Conservation (phyloP, 2,113 vertebrate species). For the Seriola quinqueradiata region DNA sequence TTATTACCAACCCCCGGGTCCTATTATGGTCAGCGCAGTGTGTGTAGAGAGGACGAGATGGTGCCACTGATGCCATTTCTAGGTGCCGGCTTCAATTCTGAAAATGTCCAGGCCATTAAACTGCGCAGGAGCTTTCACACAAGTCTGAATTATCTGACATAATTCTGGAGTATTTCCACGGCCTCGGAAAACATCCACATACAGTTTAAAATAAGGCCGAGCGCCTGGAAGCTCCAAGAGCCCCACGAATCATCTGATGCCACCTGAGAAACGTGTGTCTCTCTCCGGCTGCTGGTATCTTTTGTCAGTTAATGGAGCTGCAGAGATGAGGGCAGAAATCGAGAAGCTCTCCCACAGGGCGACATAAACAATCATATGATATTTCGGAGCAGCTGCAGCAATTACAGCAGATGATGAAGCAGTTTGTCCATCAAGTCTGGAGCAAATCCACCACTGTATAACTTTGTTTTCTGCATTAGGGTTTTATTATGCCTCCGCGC, state of each 20-base stretch:
- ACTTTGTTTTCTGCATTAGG: no score
- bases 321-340: constrained; percentile 35
- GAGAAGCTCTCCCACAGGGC: constrained; percentile 50
- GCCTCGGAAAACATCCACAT: neutral
- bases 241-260: constrained; percentile 32
- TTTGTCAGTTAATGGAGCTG: constrained; percentile 57
- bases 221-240: constrained; percentile 7
- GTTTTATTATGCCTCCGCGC: no score
- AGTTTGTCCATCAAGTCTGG: neutral
- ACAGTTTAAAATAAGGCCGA: constrained; percentile 35
- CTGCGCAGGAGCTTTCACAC: constrained; percentile 24
- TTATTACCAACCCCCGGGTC: neutral
- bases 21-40: constrained; percentile 16
- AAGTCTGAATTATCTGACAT: constrained; percentile 26
- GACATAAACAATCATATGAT: constrained; percentile 20
- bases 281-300: constrained; percentile 14
- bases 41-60: constrained; percentile 16
- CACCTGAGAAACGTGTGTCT: constrained; percentile 40
- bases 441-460: neutral
- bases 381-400: constrained; percentile 21
- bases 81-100: constrained; percentile 23
- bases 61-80: constrained; percentile 20
- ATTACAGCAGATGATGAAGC: constrained; percentile 11
- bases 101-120: constrained; percentile 49
- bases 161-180: constrained; percentile 26